These are phyloP conservation scores for Parasteatoda lunata DNA, from an alignment of 2,888 invertebrate genomes.

Conservation along the genomic window DNA sequence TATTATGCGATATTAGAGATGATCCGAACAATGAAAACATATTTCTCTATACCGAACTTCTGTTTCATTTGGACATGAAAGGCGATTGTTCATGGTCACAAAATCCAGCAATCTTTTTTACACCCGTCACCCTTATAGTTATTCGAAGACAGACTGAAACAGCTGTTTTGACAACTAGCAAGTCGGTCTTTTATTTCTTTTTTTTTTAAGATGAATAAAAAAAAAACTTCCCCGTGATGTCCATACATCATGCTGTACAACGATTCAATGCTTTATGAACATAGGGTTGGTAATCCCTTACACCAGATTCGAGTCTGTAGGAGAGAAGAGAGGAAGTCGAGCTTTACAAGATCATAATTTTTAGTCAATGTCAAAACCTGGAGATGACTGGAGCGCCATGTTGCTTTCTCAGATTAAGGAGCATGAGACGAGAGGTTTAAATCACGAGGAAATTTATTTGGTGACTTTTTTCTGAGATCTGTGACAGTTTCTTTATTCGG, in stretches of 20 bases:
- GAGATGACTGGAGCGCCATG: neutral
- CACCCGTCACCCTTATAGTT: no score
- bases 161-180: slow-evolving; percentile 65
- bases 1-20: no score
- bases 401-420: slow-evolving; percentile 24
- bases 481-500: neutral
- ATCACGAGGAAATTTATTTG: slow-evolving; percentile 35
- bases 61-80: no score
- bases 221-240: slow-evolving; percentile 32
- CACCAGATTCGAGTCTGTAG: slow-evolving; percentile 38
- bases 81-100: no score
- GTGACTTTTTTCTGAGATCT: neutral
- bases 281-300: neutral
- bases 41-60: no score
- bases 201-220: neutral
- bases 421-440: slow-evolving; percentile 41
- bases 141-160: slow-evolving; percentile 45
- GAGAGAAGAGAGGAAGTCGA: neutral
- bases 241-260: slow-evolving; percentile 38
- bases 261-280: slow-evolving; percentile 34
- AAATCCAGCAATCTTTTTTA: no score
- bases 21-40: no score
- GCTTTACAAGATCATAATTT: slow-evolving; percentile 50
- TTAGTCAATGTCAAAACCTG: slow-evolving; percentile 26
- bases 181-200: slow-evolving; percentile 18